Percentiles rank a stretch among this genome's conserved stretches.
These are phyloP conservation scores for Sarotherodon lohbergeri DNA, from an alignment of 2,113 vertebrate genomes.

Conservation along the genomic window DNA sequence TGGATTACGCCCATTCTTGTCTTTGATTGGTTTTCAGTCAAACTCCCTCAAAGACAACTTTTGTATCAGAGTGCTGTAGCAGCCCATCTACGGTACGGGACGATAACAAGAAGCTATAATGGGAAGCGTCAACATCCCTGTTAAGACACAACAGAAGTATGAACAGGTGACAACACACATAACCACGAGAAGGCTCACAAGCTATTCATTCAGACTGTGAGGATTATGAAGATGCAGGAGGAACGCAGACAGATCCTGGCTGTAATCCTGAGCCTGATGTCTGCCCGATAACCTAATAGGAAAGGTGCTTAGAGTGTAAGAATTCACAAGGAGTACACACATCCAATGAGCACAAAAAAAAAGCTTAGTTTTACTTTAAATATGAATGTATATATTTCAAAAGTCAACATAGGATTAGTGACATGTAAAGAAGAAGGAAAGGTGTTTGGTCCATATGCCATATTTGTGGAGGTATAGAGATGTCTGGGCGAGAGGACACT, in stretches of 20 bases:
- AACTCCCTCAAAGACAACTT: not conserved
- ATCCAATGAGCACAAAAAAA: not conserved
- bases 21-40: not conserved
- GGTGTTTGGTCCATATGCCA: not conserved
- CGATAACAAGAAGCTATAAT: not conserved
- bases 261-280: not conserved
- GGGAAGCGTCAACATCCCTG: not conserved
- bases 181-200: constrained; percentile 30
- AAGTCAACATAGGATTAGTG: not conserved
- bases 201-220: constrained; percentile 19
- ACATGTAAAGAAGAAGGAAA: not conserved
- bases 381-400: not conserved
- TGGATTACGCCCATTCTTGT: not conserved
- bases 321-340: not conserved
- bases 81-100: not conserved
- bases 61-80: not conserved
- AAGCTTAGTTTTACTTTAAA: not conserved
- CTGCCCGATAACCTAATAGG: not conserved
- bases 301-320: not conserved
- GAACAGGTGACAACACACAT: constrained; percentile 43
- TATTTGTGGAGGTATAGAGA: not conserved
- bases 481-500: not conserved
- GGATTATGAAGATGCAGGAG: constrained; percentile 30
- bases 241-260: constrained; percentile 4
- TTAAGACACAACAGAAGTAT: constrained; percentile 20